Base-by-base conservation (phyloP, 1,140 invertebrate genomes). In the Maniola jurtina region DNA sequence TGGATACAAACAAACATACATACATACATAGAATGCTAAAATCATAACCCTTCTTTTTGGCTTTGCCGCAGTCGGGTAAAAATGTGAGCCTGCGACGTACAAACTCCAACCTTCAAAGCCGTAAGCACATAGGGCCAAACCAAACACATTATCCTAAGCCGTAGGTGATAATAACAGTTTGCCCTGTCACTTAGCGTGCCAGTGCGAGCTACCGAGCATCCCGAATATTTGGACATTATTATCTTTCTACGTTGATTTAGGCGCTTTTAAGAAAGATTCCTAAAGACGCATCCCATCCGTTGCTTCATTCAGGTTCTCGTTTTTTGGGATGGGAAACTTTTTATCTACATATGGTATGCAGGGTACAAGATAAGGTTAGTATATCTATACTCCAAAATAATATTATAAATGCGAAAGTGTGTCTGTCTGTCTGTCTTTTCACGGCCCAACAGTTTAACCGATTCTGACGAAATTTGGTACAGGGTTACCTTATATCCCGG, bases 141-240 rank as follows among this genome's bases (percentile, higher is more conserved):
- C 70, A 73, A 80, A 78, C 78, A 78, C 74, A 78, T 80, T 80
- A 80, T 69, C 69, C 70, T 75, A 75, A 72, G 65, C 71, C 54
- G 60, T 58, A 77, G 79, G 79, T 76, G 79, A 81, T 81, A 81
- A 81, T 81, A 75, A 79, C 75, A 81, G 79, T 81, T 79, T 81
- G 72, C 73, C 67, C 62, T 70, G 75, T 72, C 75, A 76, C 71
- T 81, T 81, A 79, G 71, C 80, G 60, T 55, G 63, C 65, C 63
- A 63, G 67, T 72, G 80, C 70, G 60, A 81, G 80, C 80, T 80
- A 81, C 80, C 68, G 76, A 70, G 66, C 67, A 25, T 56, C 63
- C 70, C 66, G 66, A 63, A 56, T 81, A 73, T 81, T 81, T 81
- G 77, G 71, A 74, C 73, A 77, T 79, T 79, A 79, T 81, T 81